Evolutionary conservation across 2,797 vertebrate species (phyloP).

Genomic region (Lithobates sylvaticus): DNA sequence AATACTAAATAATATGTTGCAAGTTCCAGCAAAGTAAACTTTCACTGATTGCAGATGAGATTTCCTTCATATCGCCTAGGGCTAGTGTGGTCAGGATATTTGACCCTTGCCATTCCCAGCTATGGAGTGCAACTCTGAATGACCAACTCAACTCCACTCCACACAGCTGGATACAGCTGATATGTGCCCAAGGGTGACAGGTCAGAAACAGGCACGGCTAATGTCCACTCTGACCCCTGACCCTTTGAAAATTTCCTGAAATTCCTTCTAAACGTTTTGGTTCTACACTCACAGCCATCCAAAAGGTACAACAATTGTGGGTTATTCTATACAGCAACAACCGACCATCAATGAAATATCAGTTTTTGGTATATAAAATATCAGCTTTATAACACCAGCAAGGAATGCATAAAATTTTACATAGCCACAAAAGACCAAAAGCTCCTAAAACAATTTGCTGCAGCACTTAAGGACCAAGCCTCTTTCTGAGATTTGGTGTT

Average conservation of each 20-base stretch:
- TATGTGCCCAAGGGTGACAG: slow-evolving; percentile 3
- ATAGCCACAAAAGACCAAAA: too few species aligned
- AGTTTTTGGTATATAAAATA: too few species aligned
- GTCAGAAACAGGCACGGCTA: slow-evolving; percentile 21
- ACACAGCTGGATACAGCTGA: slow-evolving; percentile 1
- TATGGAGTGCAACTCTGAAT: not conserved
- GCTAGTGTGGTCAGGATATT: not conserved
- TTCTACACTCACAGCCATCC: too few species aligned
- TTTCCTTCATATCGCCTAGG: not conserved
- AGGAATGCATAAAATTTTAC: too few species aligned
- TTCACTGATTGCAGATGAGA: slow-evolving; percentile 20
- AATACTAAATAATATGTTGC: not conserved
- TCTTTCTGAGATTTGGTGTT: too few species aligned
- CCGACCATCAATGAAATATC: too few species aligned
- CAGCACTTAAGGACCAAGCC: too few species aligned
- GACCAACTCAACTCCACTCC: not conserved
- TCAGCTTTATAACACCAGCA: too few species aligned
- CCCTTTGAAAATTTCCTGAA: not conserved
- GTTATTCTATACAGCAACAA: too few species aligned
- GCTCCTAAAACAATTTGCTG: too few species aligned
- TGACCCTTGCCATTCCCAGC: slow-evolving; percentile 21
- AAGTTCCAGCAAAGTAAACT: not conserved
- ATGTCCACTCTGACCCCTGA: slow-evolving; percentile 27
- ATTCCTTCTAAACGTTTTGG: too few species aligned
- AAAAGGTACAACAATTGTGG: too few species aligned